Conservation (phyloP, 2,888 invertebrate genomes). For the Eristalis intricaria region DNA sequence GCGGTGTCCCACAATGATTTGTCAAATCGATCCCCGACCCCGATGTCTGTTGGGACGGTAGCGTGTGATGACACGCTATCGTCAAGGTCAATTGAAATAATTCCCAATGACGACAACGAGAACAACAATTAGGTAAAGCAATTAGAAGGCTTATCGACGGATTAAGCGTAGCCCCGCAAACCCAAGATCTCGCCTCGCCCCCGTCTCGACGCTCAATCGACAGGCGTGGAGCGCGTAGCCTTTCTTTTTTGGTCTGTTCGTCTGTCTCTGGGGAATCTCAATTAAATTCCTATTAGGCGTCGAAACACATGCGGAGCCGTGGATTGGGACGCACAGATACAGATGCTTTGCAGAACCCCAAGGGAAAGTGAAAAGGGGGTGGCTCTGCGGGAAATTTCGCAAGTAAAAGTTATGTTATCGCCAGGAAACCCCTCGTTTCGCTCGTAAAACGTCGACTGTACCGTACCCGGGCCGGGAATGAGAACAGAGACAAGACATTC, state of each 20-base stretch:
- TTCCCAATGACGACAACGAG: slow-evolving; percentile 1
- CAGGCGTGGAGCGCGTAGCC: not conserved
- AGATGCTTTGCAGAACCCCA: not conserved
- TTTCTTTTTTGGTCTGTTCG: not conserved
- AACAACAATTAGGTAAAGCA: slow-evolving; percentile 39
- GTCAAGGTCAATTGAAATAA: slow-evolving; percentile 59
- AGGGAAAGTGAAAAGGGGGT: slow-evolving; percentile 49
- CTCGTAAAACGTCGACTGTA: not conserved
- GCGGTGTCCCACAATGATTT: slow-evolving; percentile 39
- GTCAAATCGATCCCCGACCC: slow-evolving; percentile 31
- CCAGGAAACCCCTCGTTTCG: slow-evolving; percentile 2
- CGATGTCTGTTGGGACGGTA: not conserved
- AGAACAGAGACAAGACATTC: not conserved
- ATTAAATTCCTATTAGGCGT: slow-evolving; percentile 54
- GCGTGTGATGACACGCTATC: slow-evolving; percentile 31
- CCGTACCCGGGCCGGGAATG: not conserved
- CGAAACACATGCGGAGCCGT: not conserved
- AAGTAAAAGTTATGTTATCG: slow-evolving; percentile 68
- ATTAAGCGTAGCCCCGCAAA: slow-evolving; percentile 14
- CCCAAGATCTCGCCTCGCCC: not conserved
- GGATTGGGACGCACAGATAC: slow-evolving; percentile 4
- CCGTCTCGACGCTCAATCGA: not conserved
- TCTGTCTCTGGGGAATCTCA: slow-evolving; percentile 13
- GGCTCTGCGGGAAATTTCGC: slow-evolving; percentile 39
- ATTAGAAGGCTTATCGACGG: slow-evolving; percentile 24